phyloP scores from a whole-genome alignment of 2,113 vertebrate species.

The Nothobranchius furzeri region DNA sequence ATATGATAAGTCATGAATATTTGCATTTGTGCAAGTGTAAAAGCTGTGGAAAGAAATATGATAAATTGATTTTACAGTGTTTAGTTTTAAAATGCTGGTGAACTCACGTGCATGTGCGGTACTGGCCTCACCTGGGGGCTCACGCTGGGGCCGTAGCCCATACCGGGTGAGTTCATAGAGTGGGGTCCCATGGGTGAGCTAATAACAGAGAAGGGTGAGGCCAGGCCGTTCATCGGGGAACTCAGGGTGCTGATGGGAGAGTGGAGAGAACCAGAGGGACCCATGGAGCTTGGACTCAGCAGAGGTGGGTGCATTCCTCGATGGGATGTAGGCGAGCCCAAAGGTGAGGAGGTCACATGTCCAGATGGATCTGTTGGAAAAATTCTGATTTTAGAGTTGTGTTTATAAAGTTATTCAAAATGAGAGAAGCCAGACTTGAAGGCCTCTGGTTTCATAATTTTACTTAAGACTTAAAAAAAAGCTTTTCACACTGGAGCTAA shows the following conservation, averaged over 20 bases:
- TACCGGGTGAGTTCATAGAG: slow-evolving; percentile 89
- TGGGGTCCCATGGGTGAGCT: slow-evolving; percentile 94
- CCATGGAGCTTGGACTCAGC: slow-evolving; percentile 85
- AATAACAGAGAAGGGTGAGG: slow-evolving; percentile 96
- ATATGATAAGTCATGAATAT: not conserved
- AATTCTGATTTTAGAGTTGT: not conserved
- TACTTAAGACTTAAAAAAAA: slow-evolving; percentile 4
- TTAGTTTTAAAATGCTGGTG: not conserved
- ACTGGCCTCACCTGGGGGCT: slow-evolving; percentile 91
- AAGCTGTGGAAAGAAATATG: not conserved
- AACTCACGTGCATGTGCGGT: not conserved
- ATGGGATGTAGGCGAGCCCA: slow-evolving; percentile 87
- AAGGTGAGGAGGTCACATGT: slow-evolving; percentile 86
- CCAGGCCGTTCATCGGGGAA: slow-evolving; percentile 95
- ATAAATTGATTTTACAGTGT: not conserved
- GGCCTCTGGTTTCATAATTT: not conserved
- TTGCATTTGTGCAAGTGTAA: not conserved
- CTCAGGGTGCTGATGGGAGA: slow-evolving; percentile 92
- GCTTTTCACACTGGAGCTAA: slow-evolving; percentile 20
- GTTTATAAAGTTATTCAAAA: not conserved
- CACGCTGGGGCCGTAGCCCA: slow-evolving; percentile 88
- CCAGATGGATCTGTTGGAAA: slow-evolving; percentile 86
- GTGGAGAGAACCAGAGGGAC: slow-evolving; percentile 89
- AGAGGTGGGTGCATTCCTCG: slow-evolving; percentile 90
- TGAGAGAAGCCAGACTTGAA: not conserved